Conservation (phyloP, 2,888 invertebrate species). For the Eupithecia subumbrata region DNA sequence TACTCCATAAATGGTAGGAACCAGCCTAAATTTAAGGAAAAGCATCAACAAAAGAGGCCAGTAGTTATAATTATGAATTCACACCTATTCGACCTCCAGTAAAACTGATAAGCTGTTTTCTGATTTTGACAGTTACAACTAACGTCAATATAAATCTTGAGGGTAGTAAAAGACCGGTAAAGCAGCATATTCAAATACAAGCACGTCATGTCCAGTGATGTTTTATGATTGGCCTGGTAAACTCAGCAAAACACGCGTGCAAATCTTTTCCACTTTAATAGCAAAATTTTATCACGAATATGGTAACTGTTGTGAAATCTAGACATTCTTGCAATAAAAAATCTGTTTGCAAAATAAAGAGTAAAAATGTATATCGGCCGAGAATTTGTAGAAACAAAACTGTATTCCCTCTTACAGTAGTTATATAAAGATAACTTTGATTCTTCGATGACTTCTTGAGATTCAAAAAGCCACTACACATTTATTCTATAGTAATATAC, state of each 20-base stretch:
- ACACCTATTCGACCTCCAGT: background rate
- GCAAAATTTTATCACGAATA: slow-evolving; percentile 3
- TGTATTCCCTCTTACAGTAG: background rate
- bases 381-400: background rate
- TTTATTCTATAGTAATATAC: slow-evolving; percentile 14
- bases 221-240: slow-evolving; percentile 9
- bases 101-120: slow-evolving; percentile 6
- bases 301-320: background rate
- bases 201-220: background rate
- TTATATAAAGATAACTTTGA: background rate
- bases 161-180: slow-evolving; percentile 5
- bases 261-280: background rate
- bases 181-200: background rate
- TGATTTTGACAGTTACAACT: slow-evolving; percentile 14
- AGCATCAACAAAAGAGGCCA: background rate
- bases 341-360: background rate
- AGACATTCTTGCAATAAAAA: background rate
- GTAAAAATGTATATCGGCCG: background rate
- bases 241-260: slow-evolving; percentile 1
- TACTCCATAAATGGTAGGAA: background rate
- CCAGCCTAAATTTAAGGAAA: background rate
- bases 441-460: background rate
- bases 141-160: slow-evolving; percentile 3
- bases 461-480: background rate
- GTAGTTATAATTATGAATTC: background rate